Conservation (phyloP, 2,113 vertebrate genomes). For the Thunnus thynnus region DNA sequence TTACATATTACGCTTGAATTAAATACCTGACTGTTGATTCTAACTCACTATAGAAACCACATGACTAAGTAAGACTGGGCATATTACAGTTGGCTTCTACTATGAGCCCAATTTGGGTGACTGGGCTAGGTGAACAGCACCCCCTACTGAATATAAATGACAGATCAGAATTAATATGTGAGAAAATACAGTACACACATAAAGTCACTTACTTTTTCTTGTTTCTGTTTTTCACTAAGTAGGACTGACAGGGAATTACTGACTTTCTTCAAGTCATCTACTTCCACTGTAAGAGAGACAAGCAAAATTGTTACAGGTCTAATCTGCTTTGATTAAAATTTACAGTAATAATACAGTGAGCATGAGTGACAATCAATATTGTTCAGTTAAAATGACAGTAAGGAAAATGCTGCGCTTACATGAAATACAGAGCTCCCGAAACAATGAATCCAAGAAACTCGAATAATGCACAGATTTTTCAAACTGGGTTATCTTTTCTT, state of each 20-base stretch:
- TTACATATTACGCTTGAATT: neutral
- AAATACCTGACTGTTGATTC: neutral
- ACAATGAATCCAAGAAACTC: slow-evolving; percentile 94
- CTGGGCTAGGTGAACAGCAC: slow-evolving; percentile 27
- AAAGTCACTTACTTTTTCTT: slow-evolving; percentile 92
- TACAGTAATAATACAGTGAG: neutral
- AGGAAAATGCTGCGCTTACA: slow-evolving; percentile 84
- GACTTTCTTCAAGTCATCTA: slow-evolving; percentile 98
- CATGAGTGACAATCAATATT: neutral
- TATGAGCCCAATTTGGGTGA: neutral
- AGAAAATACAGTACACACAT: neutral
- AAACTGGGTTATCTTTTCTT: slow-evolving; percentile 95
- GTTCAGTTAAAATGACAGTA: neutral
- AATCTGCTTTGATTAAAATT: neutral
- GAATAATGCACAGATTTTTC: slow-evolving; percentile 96
- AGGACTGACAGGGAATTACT: slow-evolving; percentile 94
- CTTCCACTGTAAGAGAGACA: slow-evolving; percentile 88
- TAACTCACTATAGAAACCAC: neutral
- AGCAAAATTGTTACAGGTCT: neutral
- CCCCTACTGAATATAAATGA: slow-evolving; percentile 49
- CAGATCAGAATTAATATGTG: neutral
- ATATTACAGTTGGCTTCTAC: neutral
- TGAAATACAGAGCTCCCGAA: slow-evolving; percentile 96
- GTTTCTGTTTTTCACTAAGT: slow-evolving; percentile 98
- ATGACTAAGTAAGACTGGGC: neutral